These are phyloP conservation scores for Heliopora coerulea DNA, from an alignment of 92 coral and sea anemone genomes.

Conservation along the genomic window DNA sequence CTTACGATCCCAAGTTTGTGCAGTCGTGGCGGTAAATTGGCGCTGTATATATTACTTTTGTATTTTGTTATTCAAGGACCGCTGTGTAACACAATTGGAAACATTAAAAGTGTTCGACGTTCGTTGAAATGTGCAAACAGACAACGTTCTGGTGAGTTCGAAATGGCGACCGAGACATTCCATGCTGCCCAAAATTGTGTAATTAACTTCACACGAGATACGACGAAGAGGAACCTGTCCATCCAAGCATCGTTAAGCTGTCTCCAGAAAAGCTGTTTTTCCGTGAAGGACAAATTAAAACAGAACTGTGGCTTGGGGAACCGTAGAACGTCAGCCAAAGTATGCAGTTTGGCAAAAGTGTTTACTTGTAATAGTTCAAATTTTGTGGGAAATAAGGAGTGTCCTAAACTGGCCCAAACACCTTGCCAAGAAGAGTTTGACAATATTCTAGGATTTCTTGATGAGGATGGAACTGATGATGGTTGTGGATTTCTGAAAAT, in stretches of 20 bases:
- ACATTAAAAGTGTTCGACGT: constrained; percentile 55
- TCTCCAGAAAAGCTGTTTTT: constrained; percentile 18
- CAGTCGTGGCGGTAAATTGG: constrained; percentile 75
- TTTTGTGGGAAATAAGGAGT: neutral
- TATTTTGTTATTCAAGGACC: constrained; percentile 86
- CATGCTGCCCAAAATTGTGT: constrained; percentile 7
- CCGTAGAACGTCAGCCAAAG: neutral
- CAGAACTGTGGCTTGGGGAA: constrained; percentile 1
- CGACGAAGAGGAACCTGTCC: neutral
- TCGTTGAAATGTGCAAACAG: constrained; percentile 45
- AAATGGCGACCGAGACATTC: neutral
- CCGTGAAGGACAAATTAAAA: constrained; percentile 13
- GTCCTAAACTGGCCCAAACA: neutral
- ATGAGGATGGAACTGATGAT: constrained; percentile 36
- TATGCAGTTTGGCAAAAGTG: neutral
- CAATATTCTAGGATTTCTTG: constrained; percentile 11
- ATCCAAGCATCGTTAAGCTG: neutral
- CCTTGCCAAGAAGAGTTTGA: constrained; percentile 27
- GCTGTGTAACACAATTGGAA: constrained; percentile 80
- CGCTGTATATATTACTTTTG: constrained; percentile 73
- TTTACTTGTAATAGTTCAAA: constrained; percentile 7
- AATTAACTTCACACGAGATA: too few relatives aligned
- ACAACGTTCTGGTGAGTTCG: neutral
- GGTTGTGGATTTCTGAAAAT: constrained; percentile 53
- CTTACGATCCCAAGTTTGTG: constrained; percentile 85